A percentile compares a stretch with the other conserved stretches of the same genome.
Conservation (phyloP, 1,140 invertebrate genomes). For the Metopolophium dirhodum region DNA sequence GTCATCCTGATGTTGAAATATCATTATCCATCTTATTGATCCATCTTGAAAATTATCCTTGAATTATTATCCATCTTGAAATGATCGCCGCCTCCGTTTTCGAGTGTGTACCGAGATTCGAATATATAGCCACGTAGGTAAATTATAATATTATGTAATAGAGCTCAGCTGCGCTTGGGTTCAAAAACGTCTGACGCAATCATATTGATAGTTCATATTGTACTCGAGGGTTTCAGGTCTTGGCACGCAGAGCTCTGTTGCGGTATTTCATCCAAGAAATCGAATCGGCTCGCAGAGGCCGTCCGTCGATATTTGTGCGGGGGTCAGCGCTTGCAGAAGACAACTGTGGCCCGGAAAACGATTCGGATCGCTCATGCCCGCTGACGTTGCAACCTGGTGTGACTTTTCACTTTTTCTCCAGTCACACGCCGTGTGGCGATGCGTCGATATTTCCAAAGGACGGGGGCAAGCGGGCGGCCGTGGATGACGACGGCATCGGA, state of each 20-base stretch:
- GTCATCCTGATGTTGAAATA: too few species aligned
- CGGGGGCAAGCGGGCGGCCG: slow-evolving; percentile 59
- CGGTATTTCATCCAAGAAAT: slow-evolving; percentile 25
- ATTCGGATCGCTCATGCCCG: not conserved
- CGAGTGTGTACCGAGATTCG: too few species aligned
- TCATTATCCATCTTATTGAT: too few species aligned
- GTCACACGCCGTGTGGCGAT: slow-evolving; percentile 92
- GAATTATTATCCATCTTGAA: too few species aligned
- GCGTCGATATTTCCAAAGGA: slow-evolving; percentile 77
- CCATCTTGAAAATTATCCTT: too few species aligned
- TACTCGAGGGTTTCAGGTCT: not conserved
- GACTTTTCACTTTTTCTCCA: slow-evolving; percentile 85
- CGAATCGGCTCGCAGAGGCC: not conserved
- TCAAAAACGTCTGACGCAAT: not conserved
- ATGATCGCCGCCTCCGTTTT: too few species aligned
- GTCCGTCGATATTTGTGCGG: not conserved
- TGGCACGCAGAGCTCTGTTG: slow-evolving; percentile 22
- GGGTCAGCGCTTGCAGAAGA: not conserved
- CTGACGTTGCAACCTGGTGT: slow-evolving; percentile 64
- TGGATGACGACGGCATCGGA: slow-evolving; percentile 59
- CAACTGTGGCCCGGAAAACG: not conserved
- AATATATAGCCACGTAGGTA: too few species aligned
- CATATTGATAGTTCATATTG: not conserved
- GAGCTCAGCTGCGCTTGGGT: not conserved
- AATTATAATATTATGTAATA: too few species aligned